Base-by-base conservation (phyloP, 2,113 vertebrate genomes). In the Phalacrocorax aristotelis region DNA sequence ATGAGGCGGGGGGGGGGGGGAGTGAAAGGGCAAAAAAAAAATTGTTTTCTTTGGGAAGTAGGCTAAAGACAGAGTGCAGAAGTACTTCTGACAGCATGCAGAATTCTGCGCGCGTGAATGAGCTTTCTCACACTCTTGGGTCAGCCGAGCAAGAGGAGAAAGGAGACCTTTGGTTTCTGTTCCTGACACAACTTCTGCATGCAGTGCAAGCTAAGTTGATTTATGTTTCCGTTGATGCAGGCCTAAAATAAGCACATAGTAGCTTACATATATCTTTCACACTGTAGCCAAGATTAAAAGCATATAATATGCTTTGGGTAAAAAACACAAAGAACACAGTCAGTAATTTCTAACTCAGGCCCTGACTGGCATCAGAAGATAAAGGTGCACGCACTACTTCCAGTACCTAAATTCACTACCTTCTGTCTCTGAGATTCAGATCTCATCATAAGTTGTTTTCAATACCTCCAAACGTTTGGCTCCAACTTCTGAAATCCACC, bases 111-210 rank as follows among this genome's bases (percentile, higher is more conserved):
- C 1, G 30, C 4, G 2, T 60, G 69, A 89, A 78, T 87, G 65
- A 90, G 58, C 54, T 87, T 58, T 89, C 74, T 94, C 68, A 81
- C 60, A 55, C 29, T 88, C 44, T 36, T 83, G 18, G 68, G 48
- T 86, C 72, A 94, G 51, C 38, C 16, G 3, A 88, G 48, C 38
- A 89, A 77, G 32, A 78, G 18, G 21, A 80, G 58, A 94, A 92
- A 93, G 64, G 38, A 65, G 54, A 92, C 76, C 64, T 93, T 88
- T 74, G 51, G 58, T 91, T 92, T 93, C 58, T 94, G 62, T 21
- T 92, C 79, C 93, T 92, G 48, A 83, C 61, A 71, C 13, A 70
- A 54, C 34, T 92, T 80, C 77, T 78, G 55, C 66, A 55, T 11
- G 11, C 9, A 77, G 10, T 17, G 19, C 48, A 69, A 88, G 51